A percentile compares a stretch with the other conserved stretches of the same genome.
phyloP scores from a whole-genome alignment of 2,888 invertebrate species.

The Synergus laeviventris region DNA sequence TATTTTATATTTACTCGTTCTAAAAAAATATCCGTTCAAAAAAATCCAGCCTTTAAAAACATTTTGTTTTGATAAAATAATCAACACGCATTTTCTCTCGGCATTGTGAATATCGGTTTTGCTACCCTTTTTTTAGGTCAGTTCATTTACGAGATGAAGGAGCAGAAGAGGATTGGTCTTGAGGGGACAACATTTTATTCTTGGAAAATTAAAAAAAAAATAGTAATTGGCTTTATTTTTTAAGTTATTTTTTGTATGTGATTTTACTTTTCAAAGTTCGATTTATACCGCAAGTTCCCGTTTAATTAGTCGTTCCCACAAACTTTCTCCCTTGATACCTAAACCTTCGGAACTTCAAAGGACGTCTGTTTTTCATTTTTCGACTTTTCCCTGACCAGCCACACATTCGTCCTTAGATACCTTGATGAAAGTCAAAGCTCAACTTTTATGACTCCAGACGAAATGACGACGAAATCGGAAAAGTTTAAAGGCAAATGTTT shows the following conservation, averaged over 20 bases:
- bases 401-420: slow-evolving; percentile 14
- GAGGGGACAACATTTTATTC: background rate
- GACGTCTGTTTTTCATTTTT: slow-evolving; percentile 10
- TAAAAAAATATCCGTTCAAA: background rate
- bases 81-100: background rate
- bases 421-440: slow-evolving; percentile 25
- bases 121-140: too few relatives aligned
- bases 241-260: background rate
- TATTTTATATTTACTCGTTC: too few relatives aligned
- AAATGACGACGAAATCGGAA: slow-evolving; percentile 31
- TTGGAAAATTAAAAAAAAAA: background rate
- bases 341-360: background rate
- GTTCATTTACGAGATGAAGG: too few relatives aligned
- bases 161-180: too few relatives aligned
- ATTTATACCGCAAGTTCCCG: background rate
- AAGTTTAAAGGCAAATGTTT: slow-evolving; percentile 27
- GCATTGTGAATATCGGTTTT: too few relatives aligned
- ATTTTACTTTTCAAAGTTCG: background rate
- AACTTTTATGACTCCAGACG: slow-evolving; percentile 22
- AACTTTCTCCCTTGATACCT: slow-evolving; percentile 7
- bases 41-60: background rate
- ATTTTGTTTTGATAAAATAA: background rate
- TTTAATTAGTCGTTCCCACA: background rate
- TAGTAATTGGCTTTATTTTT: background rate
- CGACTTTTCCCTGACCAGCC: slow-evolving; percentile 21